phyloP scores from a whole-genome alignment of 1,140 invertebrate species.

The Copidosoma floridanum region DNA sequence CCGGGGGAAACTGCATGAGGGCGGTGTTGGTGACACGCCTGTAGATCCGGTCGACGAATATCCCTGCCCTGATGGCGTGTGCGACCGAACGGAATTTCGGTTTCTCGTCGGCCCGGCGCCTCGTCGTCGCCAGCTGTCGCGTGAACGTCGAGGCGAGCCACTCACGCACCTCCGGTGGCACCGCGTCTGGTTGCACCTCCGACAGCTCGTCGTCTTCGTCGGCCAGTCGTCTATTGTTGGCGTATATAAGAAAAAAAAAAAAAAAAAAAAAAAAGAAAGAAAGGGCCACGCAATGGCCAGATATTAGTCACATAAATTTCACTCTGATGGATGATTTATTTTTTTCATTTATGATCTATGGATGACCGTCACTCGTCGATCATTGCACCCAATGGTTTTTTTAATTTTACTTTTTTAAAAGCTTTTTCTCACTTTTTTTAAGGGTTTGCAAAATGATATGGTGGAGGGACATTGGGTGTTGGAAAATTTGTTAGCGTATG shows the following conservation, averaged over 20 bases:
- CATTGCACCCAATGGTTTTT: no score
- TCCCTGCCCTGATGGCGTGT: slow-evolving; percentile 95
- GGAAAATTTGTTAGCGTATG: no score
- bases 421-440: no score
- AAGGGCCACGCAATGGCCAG: neutral
- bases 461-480: no score
- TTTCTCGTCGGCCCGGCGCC: slow-evolving; percentile 74
- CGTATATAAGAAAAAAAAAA: no score
- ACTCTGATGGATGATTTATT: no score
- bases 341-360: no score
- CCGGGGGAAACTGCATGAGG: slow-evolving; percentile 85
- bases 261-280: neutral
- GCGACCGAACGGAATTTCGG: slow-evolving; percentile 92
- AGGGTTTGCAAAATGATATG: no score
- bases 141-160: slow-evolving; percentile 99
- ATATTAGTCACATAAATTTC: slow-evolving; percentile 1
- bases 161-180: slow-evolving; percentile 92
- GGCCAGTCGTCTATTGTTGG: slow-evolving; percentile 66
- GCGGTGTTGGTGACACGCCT: slow-evolving; percentile 81
- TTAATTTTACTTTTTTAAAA: no score
- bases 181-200: slow-evolving; percentile 92
- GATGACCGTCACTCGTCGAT: no score
- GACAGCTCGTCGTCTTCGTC: slow-evolving; percentile 93
- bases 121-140: slow-evolving; percentile 75
- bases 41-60: slow-evolving; percentile 96